phyloP scores from a whole-genome alignment of 2,113 vertebrate genomes.

The Alexandromys fortis region DNA sequence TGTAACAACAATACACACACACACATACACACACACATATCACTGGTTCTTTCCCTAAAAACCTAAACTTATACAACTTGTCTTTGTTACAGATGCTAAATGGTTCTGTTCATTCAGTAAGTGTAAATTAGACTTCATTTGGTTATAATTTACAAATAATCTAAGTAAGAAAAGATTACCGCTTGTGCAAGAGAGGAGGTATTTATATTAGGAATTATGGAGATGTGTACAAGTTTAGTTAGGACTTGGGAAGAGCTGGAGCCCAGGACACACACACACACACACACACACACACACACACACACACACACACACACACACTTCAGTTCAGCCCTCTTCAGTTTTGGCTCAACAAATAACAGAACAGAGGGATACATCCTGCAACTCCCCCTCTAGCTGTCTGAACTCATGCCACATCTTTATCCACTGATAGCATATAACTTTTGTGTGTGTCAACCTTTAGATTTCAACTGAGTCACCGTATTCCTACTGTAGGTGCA shows the following conservation, averaged over 20 bases:
- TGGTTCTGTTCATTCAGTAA: background rate
- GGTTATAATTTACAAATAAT: background rate
- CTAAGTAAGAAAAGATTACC: background rate
- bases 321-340: background rate
- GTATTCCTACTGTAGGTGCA: background rate
- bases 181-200: background rate
- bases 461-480: slow-evolving; percentile 17
- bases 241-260: slow-evolving; percentile 25
- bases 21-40: background rate
- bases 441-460: background rate
- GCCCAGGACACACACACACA: background rate
- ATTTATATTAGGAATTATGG: background rate
- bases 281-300: background rate
- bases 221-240: background rate
- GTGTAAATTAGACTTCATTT: background rate
- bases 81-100: background rate
- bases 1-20: background rate
- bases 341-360: background rate
- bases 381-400: background rate
- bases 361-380: background rate
- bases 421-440: background rate
- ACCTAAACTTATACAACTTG: background rate
- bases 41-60: background rate
- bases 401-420: background rate
- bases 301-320: background rate